Evolutionary conservation across 2,113 vertebrate genomes (phyloP).

Genomic region (Dromaius novaehollandiae): DNA sequence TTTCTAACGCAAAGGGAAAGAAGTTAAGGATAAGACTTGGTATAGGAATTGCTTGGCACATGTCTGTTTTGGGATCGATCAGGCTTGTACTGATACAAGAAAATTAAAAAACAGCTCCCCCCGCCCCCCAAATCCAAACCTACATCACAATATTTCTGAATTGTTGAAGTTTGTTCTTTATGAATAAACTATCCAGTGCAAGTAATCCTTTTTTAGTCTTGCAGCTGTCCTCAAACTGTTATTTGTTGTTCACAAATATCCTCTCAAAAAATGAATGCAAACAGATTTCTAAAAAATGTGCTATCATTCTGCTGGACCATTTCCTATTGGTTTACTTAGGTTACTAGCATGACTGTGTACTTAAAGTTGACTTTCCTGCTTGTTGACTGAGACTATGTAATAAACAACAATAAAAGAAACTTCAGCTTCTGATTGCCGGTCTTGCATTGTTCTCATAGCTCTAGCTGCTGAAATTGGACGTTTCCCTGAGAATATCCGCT

Average conservation of each 20-base stretch:
- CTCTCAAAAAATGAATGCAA: background rate
- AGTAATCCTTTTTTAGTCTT: background rate
- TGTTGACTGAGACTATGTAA: background rate
- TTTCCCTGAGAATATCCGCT: background rate
- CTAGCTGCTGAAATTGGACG: background rate
- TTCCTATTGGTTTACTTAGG: background rate
- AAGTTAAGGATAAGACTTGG: background rate
- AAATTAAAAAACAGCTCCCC: background rate
- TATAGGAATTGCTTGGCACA: background rate
- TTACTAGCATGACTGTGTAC: background rate
- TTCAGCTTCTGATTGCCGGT: background rate
- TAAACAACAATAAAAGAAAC: background rate
- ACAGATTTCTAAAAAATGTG: background rate
- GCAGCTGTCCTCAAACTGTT: background rate
- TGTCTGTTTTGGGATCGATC: background rate
- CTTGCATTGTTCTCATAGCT: background rate
- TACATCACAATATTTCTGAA: background rate
- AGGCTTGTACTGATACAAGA: background rate
- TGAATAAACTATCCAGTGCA: background rate
- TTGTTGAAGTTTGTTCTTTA: background rate
- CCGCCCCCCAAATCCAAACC: rapidly evolving
- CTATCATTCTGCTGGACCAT: background rate
- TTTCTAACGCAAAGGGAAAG: background rate
- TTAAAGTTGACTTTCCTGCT: background rate
- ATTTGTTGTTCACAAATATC: background rate